Evolutionary conservation across 2,888 invertebrate genomes (phyloP).

Genomic region (Andricus quercusramuli): DNA sequence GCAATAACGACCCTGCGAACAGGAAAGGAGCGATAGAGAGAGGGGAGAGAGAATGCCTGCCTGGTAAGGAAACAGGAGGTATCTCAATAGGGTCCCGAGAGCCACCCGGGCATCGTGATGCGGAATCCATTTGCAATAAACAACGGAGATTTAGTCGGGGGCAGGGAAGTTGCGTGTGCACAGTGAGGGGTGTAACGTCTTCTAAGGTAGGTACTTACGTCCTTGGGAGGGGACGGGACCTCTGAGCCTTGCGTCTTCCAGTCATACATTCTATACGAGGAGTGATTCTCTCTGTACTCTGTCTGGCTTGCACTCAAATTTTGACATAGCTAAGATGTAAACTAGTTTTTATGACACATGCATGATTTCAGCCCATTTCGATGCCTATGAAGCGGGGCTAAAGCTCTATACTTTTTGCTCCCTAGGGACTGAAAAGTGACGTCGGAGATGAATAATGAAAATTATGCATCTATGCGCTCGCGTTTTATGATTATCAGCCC

Average conservation of each 20-base stretch:
- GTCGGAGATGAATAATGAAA: too few species aligned
- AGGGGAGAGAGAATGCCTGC: conserved; percentile 45
- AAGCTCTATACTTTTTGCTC: too few species aligned
- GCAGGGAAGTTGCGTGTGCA: conserved; percentile 48
- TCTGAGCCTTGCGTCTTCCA: conserved; percentile 72
- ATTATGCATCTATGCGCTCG: too few species aligned
- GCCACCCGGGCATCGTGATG: conserved; percentile 73
- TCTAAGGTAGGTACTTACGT: conserved; percentile 74
- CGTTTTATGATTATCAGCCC: too few species aligned
- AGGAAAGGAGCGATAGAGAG: conserved; percentile 46
- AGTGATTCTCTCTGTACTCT: conserved; percentile 62
- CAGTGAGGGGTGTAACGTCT: conserved; percentile 62
- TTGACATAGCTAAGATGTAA: neutral
- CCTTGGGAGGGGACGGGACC: conserved; percentile 73
- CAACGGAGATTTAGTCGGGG: conserved; percentile 74
- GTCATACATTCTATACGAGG: conserved; percentile 78
- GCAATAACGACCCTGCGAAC: conserved; percentile 69
- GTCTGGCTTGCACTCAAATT: neutral
- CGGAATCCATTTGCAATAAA: conserved; percentile 79
- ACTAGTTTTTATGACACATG: too few species aligned
- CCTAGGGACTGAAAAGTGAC: too few species aligned
- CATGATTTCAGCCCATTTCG: too few species aligned
- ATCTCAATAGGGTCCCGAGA: conserved; percentile 72
- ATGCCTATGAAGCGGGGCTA: too few species aligned
- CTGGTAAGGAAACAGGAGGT: conserved; percentile 71